Base-by-base conservation (phyloP, 2,113 vertebrate genomes). In the Semicossyphus pulcher region DNA sequence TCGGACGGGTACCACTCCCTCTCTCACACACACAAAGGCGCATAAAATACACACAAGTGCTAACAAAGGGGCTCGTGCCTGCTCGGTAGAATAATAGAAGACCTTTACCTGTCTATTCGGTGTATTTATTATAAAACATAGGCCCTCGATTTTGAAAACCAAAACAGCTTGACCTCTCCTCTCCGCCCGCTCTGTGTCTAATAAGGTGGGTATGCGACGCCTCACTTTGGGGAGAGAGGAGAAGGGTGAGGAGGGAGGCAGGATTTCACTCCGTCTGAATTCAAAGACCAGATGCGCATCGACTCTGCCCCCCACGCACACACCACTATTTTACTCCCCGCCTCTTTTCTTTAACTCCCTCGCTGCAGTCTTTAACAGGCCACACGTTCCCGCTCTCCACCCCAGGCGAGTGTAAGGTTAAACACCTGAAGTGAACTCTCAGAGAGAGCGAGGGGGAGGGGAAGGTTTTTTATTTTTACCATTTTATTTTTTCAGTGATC, bases 381-480 rank as follows among this genome's bases (percentile, higher is more conserved):
- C 60, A 72, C 60, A 59, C 76, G 52, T 51, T 69, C 65, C 65
- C 60, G 45, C 80, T 72, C 77, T 74, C 10, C 15, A 86, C 73
- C 71, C 57, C 47, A 59, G 78, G 76, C 76, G 62, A 77, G 59
- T 77, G 61, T 70, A 41, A 88, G 85, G 86, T 86, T 87, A 86
- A 87, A 87, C 68, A 83, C 68, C 70, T 84, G 71, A 83, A 72
- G 1, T 79, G 64, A 84, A 71, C 66, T 72, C 45, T 78, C 31
- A 5, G 34, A 66, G 61, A 70, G 21, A 54, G 11, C 11, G 36
- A 21, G 36, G 41, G 58, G 52, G 57, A 20, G 15, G 0, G 45
- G 36, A 7, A 15, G 7, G 8, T 52, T 53, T 53, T 72, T 64
- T n/a, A 64, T 5, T 29, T 68, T 26, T 6, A 10, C 10, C 62